A percentile compares a stretch with the other conserved stretches of the same genome.
Evolutionary conservation across 2,888 invertebrate species (phyloP).

Genomic region (Diaprepes abbreviatus): DNA sequence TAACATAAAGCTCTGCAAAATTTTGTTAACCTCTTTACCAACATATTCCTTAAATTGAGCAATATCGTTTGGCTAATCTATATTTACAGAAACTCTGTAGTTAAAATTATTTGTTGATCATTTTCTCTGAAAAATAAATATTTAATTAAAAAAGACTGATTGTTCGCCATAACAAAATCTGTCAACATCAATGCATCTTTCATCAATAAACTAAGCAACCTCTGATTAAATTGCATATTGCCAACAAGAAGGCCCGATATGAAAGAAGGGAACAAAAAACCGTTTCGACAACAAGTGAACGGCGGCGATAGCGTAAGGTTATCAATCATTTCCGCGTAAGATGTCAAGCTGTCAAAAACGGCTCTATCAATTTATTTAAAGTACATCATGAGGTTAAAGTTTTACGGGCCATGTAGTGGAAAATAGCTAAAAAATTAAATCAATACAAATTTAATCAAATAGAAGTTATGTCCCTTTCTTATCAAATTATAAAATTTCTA

Average conservation of each 20-base stretch:
- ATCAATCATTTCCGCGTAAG: conserved; percentile 28
- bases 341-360: conserved; percentile 37
- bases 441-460: neutral
- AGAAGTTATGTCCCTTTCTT: neutral
- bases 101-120: too few species aligned
- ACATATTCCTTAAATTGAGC: too few species aligned
- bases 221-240: conserved; percentile 28
- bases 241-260: conserved; percentile 9
- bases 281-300: conserved; percentile 38
- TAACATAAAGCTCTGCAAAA: too few species aligned
- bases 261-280: conserved; percentile 31
- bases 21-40: too few species aligned
- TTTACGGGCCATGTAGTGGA: neutral
- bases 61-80: too few species aligned
- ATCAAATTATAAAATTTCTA: too few species aligned
- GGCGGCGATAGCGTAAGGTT: conserved; percentile 11
- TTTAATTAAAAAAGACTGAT: neutral
- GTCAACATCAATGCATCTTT: conserved; percentile 21
- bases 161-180: conserved; percentile 3
- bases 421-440: conserved; percentile 14
- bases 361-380: conserved; percentile 32
- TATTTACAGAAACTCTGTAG: too few species aligned
- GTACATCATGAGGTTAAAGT: conserved; percentile 11
- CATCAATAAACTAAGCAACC: conserved; percentile 24
- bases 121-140: too few species aligned